Percentiles rank a stretch among this genome's conserved stretches.
These are phyloP conservation scores for Phodopus roborovskii DNA, from an alignment of 2,113 vertebrate species.

Conservation along the genomic window DNA sequence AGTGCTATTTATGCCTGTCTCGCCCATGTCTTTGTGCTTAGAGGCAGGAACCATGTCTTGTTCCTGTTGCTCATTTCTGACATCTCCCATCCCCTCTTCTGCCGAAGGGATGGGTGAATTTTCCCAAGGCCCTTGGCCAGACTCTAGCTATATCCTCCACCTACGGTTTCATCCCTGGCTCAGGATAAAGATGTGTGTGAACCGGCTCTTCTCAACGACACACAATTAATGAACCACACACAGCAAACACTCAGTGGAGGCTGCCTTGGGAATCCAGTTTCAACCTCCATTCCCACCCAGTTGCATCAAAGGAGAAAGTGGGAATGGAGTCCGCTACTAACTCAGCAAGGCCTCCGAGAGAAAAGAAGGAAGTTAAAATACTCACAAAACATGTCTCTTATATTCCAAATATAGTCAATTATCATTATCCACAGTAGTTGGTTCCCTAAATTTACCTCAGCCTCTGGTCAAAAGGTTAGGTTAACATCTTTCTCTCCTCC, in stretches of 20 bases:
- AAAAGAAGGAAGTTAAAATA: background rate
- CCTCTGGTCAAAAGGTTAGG: background rate
- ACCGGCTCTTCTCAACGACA: background rate
- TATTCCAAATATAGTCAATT: background rate
- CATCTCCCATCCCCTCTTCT: background rate
- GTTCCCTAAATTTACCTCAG: background rate
- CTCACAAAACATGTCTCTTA: background rate
- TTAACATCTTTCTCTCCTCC: background rate
- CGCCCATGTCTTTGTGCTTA: background rate
- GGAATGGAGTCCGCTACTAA: background rate
- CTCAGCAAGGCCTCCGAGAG: background rate
- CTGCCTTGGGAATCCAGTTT: background rate
- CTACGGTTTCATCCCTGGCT: background rate
- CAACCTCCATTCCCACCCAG: background rate
- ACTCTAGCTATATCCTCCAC: background rate
- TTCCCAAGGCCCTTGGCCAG: background rate
- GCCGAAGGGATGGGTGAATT: background rate
- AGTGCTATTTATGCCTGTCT: background rate
- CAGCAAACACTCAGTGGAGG: background rate
- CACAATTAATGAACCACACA: background rate
- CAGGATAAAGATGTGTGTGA: background rate
- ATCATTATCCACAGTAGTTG: too few relatives aligned
- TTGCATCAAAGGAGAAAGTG: background rate
- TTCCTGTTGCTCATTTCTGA: background rate
- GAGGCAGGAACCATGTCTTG: background rate